Evolutionary conservation across 30 jellyfish, hydroid and myxozoan genomes (phyloP).

Genomic region (Calvadosia cruxmelitensis): DNA sequence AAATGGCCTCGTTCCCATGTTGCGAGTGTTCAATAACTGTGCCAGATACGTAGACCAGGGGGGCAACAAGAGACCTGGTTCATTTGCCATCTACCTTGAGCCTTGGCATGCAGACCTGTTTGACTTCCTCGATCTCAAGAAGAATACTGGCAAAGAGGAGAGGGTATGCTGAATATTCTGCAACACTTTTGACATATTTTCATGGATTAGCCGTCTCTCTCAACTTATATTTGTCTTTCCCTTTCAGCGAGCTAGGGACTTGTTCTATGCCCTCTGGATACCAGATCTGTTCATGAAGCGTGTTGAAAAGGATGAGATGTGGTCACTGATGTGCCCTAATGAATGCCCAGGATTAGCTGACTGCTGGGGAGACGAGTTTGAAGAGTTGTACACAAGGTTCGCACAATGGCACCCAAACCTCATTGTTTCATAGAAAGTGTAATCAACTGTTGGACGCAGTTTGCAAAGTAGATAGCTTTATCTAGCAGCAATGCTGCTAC

Average conservation of each 20-base stretch:
- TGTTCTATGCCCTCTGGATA: conserved; percentile 81
- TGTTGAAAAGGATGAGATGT: conserved; percentile 58
- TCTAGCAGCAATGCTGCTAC: too few relatives aligned
- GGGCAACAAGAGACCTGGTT: conserved; percentile 97
- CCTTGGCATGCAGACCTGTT: conserved; percentile 98
- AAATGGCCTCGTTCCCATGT: conserved; percentile 89
- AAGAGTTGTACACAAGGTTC: conserved; percentile 48
- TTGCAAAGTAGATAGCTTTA: too few relatives aligned
- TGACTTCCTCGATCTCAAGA: conserved; percentile 75
- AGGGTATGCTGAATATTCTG: background rate
- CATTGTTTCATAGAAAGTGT: too few relatives aligned
- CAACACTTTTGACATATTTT: too few relatives aligned
- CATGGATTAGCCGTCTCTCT: background rate
- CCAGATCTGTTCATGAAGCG: conserved; percentile 95
- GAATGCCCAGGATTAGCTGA: conserved; percentile 97
- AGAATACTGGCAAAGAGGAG: conserved; percentile 95
- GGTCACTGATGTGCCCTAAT: conserved; percentile 98
- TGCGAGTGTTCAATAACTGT: conserved; percentile 72
- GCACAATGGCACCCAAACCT: too few relatives aligned
- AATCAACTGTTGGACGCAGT: too few relatives aligned
- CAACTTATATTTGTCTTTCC: background rate
- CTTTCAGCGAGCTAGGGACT: conserved; percentile 77
- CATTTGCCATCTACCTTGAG: conserved; percentile 87
- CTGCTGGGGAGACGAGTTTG: conserved; percentile 91
- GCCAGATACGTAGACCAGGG: conserved; percentile 99